Evolutionary conservation across 2,797 vertebrate species (phyloP), one percentile per base, ranked within the genome.

Genomic region (Orientallactaga sibirica): DNA sequence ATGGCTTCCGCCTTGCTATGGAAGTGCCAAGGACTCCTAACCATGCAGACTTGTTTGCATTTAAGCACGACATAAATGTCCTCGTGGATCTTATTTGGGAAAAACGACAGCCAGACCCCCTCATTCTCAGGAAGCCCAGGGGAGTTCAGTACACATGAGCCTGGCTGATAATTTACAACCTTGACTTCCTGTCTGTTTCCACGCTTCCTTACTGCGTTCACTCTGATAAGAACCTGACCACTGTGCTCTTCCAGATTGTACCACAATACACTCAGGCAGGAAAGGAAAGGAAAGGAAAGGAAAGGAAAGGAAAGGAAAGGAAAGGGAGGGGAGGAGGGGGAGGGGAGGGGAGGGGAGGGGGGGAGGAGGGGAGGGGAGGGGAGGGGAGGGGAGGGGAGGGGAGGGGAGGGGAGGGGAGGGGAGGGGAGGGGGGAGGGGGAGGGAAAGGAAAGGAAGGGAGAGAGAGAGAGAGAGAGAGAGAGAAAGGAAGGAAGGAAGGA

Each of bases 81-180:
- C n/a, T 75, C 88, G 37, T 83, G 58, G 37, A 61, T 90, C 88
- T 86, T 83, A 29, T 58, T 90, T 76, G 24, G 22, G 33, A 92
- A 79, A 88, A 27, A 81, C 58, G 82, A 61, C 9, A 92, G 67
- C 64, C 61, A 88, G 84, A 85, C 66, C n/a, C 85, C 88, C 43
- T 91, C n/a, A 70, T 67, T 58, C 27, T 92, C 58, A n/a, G 70
- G 7, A 90, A 87, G 75, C 83, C 88, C 76, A 19, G 55, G 20
- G 91, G 64, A 87, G 70, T 64, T 88, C 78, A 71, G 0, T 11
- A 70, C 82, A 90, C 79, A 88, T 83, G 83, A 94, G n/a, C 27
- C 7, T 76, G 62, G 75, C 78, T 86, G 91, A 41, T 74, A 68
- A 33, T 29, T 68, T n/a, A 20, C 15, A 16, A 33, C 83, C 55